Evolutionary conservation across 2,888 invertebrate genomes (phyloP), one percentile per base, ranked within the genome.

Genomic region (Amiota communis): DNA sequence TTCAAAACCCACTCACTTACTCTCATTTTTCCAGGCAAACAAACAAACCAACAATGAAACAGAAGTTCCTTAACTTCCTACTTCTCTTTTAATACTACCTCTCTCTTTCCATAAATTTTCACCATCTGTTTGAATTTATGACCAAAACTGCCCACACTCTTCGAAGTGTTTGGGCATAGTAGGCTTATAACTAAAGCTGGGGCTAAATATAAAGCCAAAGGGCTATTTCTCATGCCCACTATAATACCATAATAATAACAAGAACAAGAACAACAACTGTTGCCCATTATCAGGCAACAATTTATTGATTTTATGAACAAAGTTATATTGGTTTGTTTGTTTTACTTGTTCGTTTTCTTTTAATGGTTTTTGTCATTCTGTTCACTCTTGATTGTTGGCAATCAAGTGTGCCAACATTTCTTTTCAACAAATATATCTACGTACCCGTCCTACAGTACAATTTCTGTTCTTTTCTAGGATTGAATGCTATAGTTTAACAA

Each of bases 331-430:
- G 20, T 51, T 36, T 67, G 36, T 72, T 67, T 56, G 67, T 71
- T 67, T 71, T 67, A 48, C 47, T 61, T 70, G 15, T 13, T 15
- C 23, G 17, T 69, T 48, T 57, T 73, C 47, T 56, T n/a, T 51
- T 74, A 36, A n/a, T 53, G 2, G 3, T 53, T 53, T 53, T 53
- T 53, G 53, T 10, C n/a, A n/a, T 53, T 53, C 13, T 23, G n/a
- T 48, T 75, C 71, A 72, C 70, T 59, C 2, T 36, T 36, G 4
- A 36, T 36, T 36, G 8, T 23, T 61, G 57, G 49, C 56, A 36
- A 13, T 36, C 63, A 53, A 20, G 64, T 46, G 63, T 67, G 70
- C 46, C 70, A 70, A 59, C 67, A n/a, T 36, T 71, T 63, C 53
- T 12, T 59, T 4, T 63, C 49, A 10, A 47, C 36, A 13, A 15